Percentiles rank a stretch among this genome's conserved stretches.
Conservation (phyloP, 2,113 vertebrate genomes). For the Gobiocypris rarus region DNA sequence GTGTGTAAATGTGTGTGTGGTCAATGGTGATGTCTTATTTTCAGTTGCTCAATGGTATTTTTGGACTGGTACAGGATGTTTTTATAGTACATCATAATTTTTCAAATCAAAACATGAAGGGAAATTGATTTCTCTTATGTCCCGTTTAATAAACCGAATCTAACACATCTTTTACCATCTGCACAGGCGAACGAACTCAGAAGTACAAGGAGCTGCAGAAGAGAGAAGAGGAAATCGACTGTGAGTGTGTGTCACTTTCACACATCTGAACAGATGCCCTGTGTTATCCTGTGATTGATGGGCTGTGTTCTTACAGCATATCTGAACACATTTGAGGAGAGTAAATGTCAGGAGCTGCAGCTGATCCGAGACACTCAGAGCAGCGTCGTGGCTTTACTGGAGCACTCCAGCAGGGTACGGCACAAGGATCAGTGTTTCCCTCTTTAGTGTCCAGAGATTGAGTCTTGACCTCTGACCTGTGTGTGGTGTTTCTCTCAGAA, state of each 20-base stretch:
- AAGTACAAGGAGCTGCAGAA: constrained; percentile 94
- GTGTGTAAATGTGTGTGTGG: no score
- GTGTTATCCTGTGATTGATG: neutral
- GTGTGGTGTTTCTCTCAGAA: constrained; percentile 74
- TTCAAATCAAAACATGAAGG: no score
- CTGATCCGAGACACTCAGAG: constrained; percentile 79
- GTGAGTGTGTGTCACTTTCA: constrained; percentile 79
- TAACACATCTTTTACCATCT: no score
- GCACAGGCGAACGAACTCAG: constrained; percentile 87
- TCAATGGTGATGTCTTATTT: no score
- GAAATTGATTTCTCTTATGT: no score
- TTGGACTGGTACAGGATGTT: no score
- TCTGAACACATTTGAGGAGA: constrained; percentile 84
- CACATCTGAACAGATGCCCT: neutral
- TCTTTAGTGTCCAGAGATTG: neutral
- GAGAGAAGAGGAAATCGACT: constrained; percentile 89
- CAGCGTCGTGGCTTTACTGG: constrained; percentile 84
- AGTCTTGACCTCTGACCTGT: neutral
- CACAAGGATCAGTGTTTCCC: neutral
- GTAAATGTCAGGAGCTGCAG: constrained; percentile 79
- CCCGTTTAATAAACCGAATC: no score
- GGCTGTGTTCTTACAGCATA: constrained; percentile 77
- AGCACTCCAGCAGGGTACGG: constrained; percentile 85
- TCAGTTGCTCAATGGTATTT: no score
- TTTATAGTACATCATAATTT: no score